Base-by-base conservation (phyloP, 1,140 invertebrate species). In the Belonocnema kinseyi region DNA sequence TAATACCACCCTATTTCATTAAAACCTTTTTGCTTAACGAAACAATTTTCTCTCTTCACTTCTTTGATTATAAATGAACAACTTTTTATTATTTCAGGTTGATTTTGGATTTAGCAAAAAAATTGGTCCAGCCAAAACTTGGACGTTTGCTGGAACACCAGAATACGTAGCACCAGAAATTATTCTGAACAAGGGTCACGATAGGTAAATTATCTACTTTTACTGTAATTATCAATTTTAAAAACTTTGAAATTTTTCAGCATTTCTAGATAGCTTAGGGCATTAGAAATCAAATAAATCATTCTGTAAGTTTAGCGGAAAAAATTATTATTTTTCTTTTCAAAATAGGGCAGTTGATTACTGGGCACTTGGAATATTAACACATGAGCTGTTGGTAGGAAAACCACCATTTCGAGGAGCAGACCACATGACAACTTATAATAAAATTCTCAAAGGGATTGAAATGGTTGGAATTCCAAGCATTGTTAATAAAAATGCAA, bases 101-200 rank as follows among this genome's bases (percentile, higher is more conserved):
- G 98, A 99, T 91, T 99, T 99, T 92, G 98, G 98, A n/a, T 99
- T 99, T 89, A 97, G 98, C 11, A 99, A 99, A 91, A 94, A 95
- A 80, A 92, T 99, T 56, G 93, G 94, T 3, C 88, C 92, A 3
- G 92, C 94, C 56, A 98, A 98, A 91, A 99, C 98, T 0, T 99
- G 97, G 95, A 99, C 98, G 3, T 99, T 99, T 92, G 99, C 98
- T 84, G 98, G 98, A 2, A 99, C 97, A 3, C 97, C 97, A 0
- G 96, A 97, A 87, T 97, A 97, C 83, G 95, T 97, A 13, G 97
- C 98, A 4, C 98, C 98, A 0, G 98, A 99, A 93, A 96, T 99
- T 70, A 98, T 99, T 66, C 91, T 98, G n/a, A 98, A 96, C 89
- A 94, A 95, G 88, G 97, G 97, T 14, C 97, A 99, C 86, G 97